Evolutionary conservation across 2,797 vertebrate genomes (phyloP).

Genomic region (Pseudotriccus pelzelni): DNA sequence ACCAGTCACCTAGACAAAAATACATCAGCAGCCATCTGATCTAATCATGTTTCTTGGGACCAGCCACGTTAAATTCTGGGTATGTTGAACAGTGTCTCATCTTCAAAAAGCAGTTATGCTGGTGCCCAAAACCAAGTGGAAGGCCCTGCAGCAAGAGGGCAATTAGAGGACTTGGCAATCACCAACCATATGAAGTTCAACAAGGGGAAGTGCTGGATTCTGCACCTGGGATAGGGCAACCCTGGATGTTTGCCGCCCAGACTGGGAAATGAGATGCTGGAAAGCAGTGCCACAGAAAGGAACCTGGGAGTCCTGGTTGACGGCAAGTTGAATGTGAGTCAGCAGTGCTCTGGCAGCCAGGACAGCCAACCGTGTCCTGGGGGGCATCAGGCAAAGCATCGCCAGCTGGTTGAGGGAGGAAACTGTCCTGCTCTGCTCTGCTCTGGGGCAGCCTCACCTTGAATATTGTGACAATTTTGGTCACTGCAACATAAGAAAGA

Average conservation of each 20-base stretch:
- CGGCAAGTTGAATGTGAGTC: not conserved
- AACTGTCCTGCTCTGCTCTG: not conserved
- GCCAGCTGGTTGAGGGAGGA: accelerated
- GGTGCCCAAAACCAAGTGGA: too few species aligned
- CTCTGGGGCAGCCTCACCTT: not conserved
- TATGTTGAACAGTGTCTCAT: too few species aligned
- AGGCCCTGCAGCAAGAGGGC: not conserved
- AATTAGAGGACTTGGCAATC: not conserved
- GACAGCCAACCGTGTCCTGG: not conserved
- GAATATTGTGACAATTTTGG: not conserved
- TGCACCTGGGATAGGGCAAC: not conserved
- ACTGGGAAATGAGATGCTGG: not conserved
- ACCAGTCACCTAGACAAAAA: not conserved
- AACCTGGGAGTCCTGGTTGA: not conserved
- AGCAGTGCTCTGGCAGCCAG: not conserved
- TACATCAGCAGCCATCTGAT: not conserved
- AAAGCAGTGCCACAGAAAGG: not conserved
- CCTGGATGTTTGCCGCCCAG: not conserved
- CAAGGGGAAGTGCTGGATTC: not conserved
- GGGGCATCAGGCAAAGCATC: not conserved
- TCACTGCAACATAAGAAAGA: not conserved
- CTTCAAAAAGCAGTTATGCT: too few species aligned
- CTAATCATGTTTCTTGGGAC: too few species aligned
- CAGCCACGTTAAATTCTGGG: too few species aligned
- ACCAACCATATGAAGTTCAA: not conserved